Base-by-base conservation (phyloP, 2,888 invertebrate genomes). In the Deilephila elpenor region DNA sequence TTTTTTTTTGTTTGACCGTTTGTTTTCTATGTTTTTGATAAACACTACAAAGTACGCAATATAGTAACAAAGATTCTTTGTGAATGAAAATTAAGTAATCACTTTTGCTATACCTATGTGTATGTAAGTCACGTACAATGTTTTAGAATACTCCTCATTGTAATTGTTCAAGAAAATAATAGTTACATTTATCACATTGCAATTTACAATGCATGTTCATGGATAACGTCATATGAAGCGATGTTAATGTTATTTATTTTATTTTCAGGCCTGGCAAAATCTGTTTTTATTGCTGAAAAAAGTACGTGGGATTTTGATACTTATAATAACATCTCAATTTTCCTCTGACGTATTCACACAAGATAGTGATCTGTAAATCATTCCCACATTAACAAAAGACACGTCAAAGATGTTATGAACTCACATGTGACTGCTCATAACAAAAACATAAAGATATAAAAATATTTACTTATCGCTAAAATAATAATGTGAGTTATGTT, bases 371-470 rank as follows among this genome's bases (percentile, higher is more conserved):
- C 25, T 25, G 17, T 8, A 64, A 20, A 64, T 14, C 20, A 51
- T 67, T 67, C 67, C 51, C 67, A 67, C 34, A 17, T 17, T 67
- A 67, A 67, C 51, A 51, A 67, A 67, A 51, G 25, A 5, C 17
- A 34, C 64, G 25, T 44, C 17, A 67, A n/a, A 37, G 37, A 20
- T 51, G 44, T 67, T 67, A 67, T 67, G 51, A 67, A 25, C 17
- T 67, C 25, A 11, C 44, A 51, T 6, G 17, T 51, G 25, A 51
- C 67, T 6, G 56, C 20, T 51, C 67, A 67, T 67, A 51, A 51
- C 37, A 64, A 64, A 64, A 62, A 62, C 61, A 61, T 61, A 61
- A 2, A 37, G n/a, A 34, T 64, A 64, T 37, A 64, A 64, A 7
- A 64, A 64, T 64, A 64, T 32, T 64, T 60, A 29, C 25, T 17